Conservation (phyloP, 2,797 vertebrate species). For the Typhlichthys eigenmanni region DNA sequence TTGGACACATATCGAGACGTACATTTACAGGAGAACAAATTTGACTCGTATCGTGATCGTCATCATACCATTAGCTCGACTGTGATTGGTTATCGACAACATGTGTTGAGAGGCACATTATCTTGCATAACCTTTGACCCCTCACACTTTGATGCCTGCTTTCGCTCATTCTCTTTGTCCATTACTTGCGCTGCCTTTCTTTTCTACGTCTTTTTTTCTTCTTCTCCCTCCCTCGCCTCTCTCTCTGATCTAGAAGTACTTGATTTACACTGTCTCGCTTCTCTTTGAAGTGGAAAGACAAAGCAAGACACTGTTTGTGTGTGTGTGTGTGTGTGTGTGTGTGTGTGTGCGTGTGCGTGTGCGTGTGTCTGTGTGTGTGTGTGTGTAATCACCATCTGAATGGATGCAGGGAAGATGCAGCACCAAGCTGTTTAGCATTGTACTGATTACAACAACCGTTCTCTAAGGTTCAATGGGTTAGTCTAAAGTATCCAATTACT, state of each 20-base stretch:
- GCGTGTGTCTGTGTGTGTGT: not conserved
- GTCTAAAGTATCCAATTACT: not conserved
- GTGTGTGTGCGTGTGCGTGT: slow-evolving; percentile 2
- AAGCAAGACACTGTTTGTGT: slow-evolving; percentile 12
- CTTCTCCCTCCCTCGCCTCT: not conserved
- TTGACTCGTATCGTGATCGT: not conserved
- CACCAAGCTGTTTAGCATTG: slow-evolving; percentile 7
- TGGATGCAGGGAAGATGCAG: slow-evolving; percentile 11
- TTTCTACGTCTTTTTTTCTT: not conserved
- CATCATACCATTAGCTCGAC: not conserved
- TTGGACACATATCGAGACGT: no score
- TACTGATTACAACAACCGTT: slow-evolving; percentile 6
- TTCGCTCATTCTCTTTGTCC: not conserved
- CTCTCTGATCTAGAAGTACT: slow-evolving; percentile 24
- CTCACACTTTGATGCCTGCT: slow-evolving; percentile 1
- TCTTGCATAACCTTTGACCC: slow-evolving; percentile 25
- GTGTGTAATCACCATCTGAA: slow-evolving; percentile 8
- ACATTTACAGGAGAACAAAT: not conserved
- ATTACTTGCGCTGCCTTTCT: not conserved
- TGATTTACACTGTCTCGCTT: slow-evolving; percentile 7
- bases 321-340: not conserved
- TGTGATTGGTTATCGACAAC: not conserved
- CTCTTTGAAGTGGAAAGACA: slow-evolving; percentile 45
- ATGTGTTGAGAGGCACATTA: slow-evolving; percentile 1
- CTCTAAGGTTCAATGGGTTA: slow-evolving; percentile 5